A percentile compares a stretch with the other conserved stretches of the same genome.
These are phyloP conservation scores for Venustaconcha ellipsiformis DNA, from an alignment of 1,140 invertebrate species.

Conservation along the genomic window DNA sequence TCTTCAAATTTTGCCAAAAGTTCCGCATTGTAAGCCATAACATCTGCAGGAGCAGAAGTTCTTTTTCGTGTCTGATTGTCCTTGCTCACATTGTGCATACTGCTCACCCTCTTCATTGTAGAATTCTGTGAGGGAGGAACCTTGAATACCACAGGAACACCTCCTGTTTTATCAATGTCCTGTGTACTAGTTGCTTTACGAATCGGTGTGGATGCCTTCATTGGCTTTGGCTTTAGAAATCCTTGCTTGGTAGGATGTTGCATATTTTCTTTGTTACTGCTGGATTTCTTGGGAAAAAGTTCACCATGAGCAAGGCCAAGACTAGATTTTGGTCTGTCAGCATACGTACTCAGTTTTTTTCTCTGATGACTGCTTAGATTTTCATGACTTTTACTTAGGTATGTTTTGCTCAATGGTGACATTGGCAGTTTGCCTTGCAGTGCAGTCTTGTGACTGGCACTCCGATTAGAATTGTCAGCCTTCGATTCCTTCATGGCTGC, in stretches of 20 bases:
- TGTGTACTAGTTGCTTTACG: conserved; percentile 63
- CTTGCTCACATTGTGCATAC: conserved; percentile 66
- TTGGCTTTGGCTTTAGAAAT: conserved; percentile 43
- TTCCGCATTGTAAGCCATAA: conserved; percentile 70
- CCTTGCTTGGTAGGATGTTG: conserved; percentile 37
- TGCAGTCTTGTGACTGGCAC: conserved; percentile 31
- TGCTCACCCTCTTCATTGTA: conserved; percentile 63
- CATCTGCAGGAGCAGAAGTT: conserved; percentile 64
- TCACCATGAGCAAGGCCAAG: conserved; percentile 39
- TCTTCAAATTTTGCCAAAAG: conserved; percentile 68
- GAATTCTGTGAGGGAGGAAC: conserved; percentile 27
- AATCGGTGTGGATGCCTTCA: conserved; percentile 45
- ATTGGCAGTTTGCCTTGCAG: conserved; percentile 27
- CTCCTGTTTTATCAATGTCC: conserved; percentile 56
- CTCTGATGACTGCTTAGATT: conserved; percentile 58
- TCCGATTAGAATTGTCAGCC: conserved; percentile 47
- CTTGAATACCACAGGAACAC: conserved; percentile 4
- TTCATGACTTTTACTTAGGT: conserved; percentile 68
- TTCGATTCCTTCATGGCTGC: conserved; percentile 51
- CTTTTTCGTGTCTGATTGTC: conserved; percentile 57
- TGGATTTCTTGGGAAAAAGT: conserved; percentile 19
- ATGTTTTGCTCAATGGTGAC: conserved; percentile 47
- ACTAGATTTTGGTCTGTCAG: conserved; percentile 47
- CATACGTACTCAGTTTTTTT: conserved; percentile 43
- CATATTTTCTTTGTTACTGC: conserved; percentile 46